phyloP scores from a whole-genome alignment of 2,113 vertebrate species.

The Thermophis baileyi region DNA sequence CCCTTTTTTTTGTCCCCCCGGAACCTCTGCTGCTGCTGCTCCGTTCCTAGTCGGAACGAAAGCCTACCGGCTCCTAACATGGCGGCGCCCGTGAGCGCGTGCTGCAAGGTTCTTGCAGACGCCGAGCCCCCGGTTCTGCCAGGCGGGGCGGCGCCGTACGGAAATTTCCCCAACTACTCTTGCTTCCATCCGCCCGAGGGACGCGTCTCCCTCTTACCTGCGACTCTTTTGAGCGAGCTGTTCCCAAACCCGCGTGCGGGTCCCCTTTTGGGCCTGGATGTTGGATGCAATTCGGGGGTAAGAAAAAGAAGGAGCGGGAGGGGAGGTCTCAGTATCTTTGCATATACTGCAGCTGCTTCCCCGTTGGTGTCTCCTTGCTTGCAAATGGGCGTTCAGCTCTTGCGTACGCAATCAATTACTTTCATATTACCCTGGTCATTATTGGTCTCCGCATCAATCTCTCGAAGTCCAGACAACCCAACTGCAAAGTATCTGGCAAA shows the following conservation, averaged over 20 bases:
- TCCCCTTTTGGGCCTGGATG: slow-evolving; percentile 80
- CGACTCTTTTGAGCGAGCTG: slow-evolving; percentile 70
- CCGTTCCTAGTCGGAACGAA: not conserved
- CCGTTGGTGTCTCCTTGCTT: not conserved
- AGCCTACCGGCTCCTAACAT: not conserved
- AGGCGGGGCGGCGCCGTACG: slow-evolving; percentile 83
- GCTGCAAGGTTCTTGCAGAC: accelerated
- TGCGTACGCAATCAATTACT: not conserved
- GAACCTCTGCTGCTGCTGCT: not conserved
- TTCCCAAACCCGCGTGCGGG: slow-evolving; percentile 51
- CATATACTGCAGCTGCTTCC: not conserved
- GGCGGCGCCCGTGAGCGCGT: slow-evolving; percentile 35
- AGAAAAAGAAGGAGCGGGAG: slow-evolving; percentile 27
- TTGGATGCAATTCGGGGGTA: slow-evolving; percentile 94
- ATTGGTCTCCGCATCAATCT: not conserved
- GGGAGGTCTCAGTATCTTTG: not conserved
- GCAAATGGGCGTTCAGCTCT: not conserved
- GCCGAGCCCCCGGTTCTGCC: slow-evolving; percentile 27
- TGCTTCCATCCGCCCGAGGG: slow-evolving; percentile 87
- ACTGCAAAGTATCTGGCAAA: not conserved
- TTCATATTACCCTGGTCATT: not conserved
- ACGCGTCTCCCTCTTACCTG: slow-evolving; percentile 79
- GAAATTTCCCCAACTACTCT: slow-evolving; percentile 91
- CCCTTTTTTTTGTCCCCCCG: not conserved
- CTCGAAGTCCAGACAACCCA: not conserved